phyloP scores from a whole-genome alignment of 2,797 vertebrate species.

The Tympanoctomys barrerae region DNA sequence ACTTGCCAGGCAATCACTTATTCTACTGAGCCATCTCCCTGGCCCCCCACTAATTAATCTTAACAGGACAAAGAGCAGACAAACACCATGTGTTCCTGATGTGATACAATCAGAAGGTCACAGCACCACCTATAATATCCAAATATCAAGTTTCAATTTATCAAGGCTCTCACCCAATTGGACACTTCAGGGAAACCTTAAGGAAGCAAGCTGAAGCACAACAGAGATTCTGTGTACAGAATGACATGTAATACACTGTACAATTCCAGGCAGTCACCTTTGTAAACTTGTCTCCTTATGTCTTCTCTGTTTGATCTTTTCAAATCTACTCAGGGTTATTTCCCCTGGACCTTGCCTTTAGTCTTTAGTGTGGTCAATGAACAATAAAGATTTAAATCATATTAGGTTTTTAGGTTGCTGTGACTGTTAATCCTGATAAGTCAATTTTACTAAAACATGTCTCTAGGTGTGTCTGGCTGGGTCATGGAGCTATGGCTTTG shows the following conservation, averaged over 20 bases:
- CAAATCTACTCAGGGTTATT: background rate
- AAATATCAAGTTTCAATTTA: background rate
- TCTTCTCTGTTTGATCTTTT: background rate
- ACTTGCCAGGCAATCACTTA: no score
- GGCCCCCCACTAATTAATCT: background rate
- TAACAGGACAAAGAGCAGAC: background rate
- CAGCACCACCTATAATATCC: background rate
- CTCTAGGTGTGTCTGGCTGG: background rate
- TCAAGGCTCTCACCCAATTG: background rate
- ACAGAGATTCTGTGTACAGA: background rate
- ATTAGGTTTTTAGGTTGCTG: background rate
- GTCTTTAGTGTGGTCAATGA: conserved; percentile 13
- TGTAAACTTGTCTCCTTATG: background rate
- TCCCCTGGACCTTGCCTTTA: background rate
- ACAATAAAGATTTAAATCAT: background rate
- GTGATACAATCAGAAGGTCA: background rate
- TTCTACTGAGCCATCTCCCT: no score
- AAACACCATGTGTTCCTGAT: background rate
- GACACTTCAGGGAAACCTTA: conserved; percentile 52
- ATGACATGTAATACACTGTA: background rate
- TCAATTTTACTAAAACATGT: background rate
- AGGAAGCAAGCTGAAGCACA: background rate
- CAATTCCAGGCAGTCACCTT: background rate
- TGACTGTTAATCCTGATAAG: background rate
- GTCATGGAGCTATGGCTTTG: background rate